These are phyloP conservation scores for Drosophila monieri DNA, from an alignment of 2,888 invertebrate species.

Conservation along the genomic window DNA sequence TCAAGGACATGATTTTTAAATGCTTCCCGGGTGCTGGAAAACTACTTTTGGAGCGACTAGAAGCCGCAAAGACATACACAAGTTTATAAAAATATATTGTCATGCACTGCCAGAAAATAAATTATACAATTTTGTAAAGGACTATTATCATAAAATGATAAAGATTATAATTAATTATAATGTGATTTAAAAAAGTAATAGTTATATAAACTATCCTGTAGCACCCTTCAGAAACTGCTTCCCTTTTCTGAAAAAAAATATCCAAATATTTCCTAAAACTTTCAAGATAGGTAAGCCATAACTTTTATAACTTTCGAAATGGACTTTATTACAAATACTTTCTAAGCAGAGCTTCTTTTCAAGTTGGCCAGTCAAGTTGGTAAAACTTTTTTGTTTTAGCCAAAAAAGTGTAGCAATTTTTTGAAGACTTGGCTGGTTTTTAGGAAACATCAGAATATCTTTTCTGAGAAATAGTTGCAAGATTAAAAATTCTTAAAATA, in stretches of 20 bases:
- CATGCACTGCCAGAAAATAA: conserved; percentile 29
- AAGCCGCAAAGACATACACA: conserved; percentile 18
- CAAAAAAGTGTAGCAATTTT: conserved; percentile 2
- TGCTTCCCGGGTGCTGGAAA: conserved; percentile 58
- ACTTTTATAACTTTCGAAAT: background rate
- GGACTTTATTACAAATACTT: background rate
- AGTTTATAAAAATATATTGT: conserved; percentile 3
- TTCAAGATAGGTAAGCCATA: background rate
- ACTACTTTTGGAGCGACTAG: conserved; percentile 30
- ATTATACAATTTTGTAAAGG: too few species aligned
- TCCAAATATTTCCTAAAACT: background rate
- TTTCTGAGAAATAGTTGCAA: conserved; percentile 10
- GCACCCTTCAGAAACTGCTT: background rate
- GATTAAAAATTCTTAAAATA: conserved; percentile 35
- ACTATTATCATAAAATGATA: too few species aligned
- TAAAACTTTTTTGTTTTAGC: conserved; percentile 1
- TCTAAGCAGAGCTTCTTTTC: background rate
- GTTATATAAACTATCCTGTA: too few species aligned
- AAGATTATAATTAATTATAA: too few species aligned
- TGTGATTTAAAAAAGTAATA: too few species aligned
- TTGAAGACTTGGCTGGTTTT: conserved; percentile 4
- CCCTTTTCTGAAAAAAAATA: background rate
- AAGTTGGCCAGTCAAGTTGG: conserved; percentile 4
- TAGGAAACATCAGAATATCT: conserved; percentile 19
- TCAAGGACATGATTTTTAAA: conserved; percentile 75